A percentile compares a stretch with the other conserved stretches of the same genome.
These are phyloP conservation scores for Macropus fuliginosus DNA, from an alignment of 2,797 vertebrate species.

Conservation along the genomic window DNA sequence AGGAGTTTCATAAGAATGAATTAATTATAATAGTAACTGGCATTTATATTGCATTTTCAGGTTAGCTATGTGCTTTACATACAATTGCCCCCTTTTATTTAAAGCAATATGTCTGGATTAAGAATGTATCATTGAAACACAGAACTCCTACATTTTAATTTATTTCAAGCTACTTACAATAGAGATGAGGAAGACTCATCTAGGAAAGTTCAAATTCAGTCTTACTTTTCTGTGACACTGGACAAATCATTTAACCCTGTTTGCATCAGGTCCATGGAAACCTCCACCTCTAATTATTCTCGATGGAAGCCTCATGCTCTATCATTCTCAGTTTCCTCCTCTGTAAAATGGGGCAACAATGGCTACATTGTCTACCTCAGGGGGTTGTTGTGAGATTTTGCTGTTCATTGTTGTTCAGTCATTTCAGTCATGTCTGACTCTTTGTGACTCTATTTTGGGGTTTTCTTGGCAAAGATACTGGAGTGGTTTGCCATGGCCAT, in stretches of 20 bases:
- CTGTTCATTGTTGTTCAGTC: too few relatives aligned
- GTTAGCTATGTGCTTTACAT: not conserved
- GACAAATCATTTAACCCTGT: not conserved
- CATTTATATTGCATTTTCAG: not conserved
- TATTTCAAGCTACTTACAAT: not conserved
- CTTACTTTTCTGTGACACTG: not conserved
- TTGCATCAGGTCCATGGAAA: not conserved
- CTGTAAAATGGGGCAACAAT: too few relatives aligned
- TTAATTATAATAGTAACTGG: not conserved
- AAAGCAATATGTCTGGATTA: not conserved
- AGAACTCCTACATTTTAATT: not conserved
- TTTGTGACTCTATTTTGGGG: too few relatives aligned
- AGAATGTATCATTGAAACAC: not conserved
- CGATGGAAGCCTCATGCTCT: too few relatives aligned
- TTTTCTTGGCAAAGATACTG: too few relatives aligned
- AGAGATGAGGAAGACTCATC: not conserved
- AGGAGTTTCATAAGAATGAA: not conserved
- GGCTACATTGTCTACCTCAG: too few relatives aligned
- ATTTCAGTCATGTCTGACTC: too few relatives aligned
- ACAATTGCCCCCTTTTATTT: not conserved
- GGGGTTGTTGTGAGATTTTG: too few relatives aligned
- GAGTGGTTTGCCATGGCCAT: not conserved
- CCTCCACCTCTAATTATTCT: too few relatives aligned
- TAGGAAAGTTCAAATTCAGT: not conserved
- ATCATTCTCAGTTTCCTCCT: too few relatives aligned